phyloP scores from a whole-genome alignment of 2,888 invertebrate genomes.

The Erpobdella octoculata region DNA sequence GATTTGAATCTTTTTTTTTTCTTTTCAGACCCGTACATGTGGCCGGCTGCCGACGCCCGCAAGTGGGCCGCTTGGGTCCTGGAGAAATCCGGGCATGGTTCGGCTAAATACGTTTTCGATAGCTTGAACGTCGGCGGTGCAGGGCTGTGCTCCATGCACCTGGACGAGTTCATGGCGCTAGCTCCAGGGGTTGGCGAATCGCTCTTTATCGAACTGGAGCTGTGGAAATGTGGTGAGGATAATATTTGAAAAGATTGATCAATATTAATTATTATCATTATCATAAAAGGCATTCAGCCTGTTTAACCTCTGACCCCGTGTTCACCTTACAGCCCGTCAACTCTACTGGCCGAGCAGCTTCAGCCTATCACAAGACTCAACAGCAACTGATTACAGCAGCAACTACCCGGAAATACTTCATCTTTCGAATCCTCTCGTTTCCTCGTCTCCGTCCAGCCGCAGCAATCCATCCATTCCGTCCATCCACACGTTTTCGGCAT shows the following conservation, averaged over 20 bases:
- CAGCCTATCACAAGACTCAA: neutral
- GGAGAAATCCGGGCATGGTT: neutral
- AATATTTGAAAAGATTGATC: neutral
- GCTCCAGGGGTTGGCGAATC: neutral
- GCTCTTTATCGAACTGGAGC: conserved; percentile 2
- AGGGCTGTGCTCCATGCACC: neutral
- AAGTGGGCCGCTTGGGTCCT: neutral
- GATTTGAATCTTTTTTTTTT: too few relatives aligned
- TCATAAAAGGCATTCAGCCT: neutral
- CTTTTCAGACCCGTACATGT: neutral
- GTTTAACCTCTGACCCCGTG: too few relatives aligned
- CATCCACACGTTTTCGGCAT: neutral
- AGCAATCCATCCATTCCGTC: neutral
- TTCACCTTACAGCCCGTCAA: neutral
- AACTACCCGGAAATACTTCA: neutral
- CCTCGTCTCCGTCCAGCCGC: neutral
- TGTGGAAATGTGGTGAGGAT: conserved; percentile 14
- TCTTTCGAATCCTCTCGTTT: neutral
- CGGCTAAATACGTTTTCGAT: neutral
- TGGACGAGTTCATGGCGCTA: neutral
- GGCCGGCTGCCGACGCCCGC: neutral
- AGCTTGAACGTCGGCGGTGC: neutral
- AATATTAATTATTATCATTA: neutral
- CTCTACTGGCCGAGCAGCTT: neutral
- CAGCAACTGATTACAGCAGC: neutral